Base-by-base conservation (phyloP, 2,113 vertebrate species). In the Varanus komodoensis region DNA sequence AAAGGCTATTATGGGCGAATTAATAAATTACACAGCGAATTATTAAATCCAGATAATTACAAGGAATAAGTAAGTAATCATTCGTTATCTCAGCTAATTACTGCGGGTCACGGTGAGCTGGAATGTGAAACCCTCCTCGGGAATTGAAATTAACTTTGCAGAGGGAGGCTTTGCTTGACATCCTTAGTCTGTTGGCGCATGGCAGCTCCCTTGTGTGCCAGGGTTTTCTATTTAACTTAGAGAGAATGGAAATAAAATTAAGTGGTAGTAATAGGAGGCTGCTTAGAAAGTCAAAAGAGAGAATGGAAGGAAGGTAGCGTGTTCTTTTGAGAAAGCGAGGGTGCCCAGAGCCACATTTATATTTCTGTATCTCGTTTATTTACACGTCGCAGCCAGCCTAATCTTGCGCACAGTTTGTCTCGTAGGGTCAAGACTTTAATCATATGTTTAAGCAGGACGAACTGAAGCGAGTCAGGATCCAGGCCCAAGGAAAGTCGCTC, bases 21-120 rank as follows among this genome's bases (percentile, higher is more conserved):
- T 99, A 99, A 99, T 99, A 99, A 99, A 99, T 99, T 99, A 99
- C 98, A 99, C 98, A 98, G 98, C 97, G 97, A 99, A 99, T 99
- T 98, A 99, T 98, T 98, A 99, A 99, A 99, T 99, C 95, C 97
- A 98, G 99, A 99, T 99, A 99, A 99, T 99, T 99, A 99, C 98
- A 97, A 98, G 96, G 98, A 98, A 98, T 98, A 98, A 99, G 98
- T 99, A 98, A 99, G 98, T 98, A 99, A 98, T 99, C 99, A 99
- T 99, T 99, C 99, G 98, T 98, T 97, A 98, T 98, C 98, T 98
- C 98, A 98, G 98, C 99, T 99, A 99, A 99, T 99, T 99, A 99
- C 98, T 97, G 98, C 96, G 98, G 98, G 98, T 99, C 98, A 99
- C 97, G 98, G 98, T 97, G 98, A 98, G 98, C 96, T 97, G 96